These are phyloP conservation scores for Gasterosteus nipponicus DNA, from an alignment of 2,113 vertebrate species.

Conservation along the genomic window DNA sequence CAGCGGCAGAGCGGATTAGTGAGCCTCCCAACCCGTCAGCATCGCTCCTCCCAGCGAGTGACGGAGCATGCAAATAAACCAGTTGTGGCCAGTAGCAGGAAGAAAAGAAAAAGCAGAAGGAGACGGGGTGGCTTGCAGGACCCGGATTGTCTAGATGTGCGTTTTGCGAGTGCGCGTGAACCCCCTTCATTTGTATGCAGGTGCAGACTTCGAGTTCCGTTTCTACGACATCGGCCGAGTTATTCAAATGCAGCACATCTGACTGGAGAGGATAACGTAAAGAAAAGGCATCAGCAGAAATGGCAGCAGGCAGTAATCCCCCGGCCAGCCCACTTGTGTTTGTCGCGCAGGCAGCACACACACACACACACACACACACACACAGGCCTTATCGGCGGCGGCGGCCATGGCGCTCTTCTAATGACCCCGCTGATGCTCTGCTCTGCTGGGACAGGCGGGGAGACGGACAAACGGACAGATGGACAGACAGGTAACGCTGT, in stretches of 20 bases:
- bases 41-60: slow-evolving; percentile 72
- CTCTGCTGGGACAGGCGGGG: slow-evolving; percentile 44
- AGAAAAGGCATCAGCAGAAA: slow-evolving; percentile 84
- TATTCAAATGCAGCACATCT: slow-evolving; percentile 80
- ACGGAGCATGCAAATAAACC: slow-evolving; percentile 77
- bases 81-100: slow-evolving; percentile 65
- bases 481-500: slow-evolving; percentile 73
- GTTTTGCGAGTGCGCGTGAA: neutral
- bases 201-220: slow-evolving; percentile 67
- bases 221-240: slow-evolving; percentile 78
- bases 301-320: slow-evolving; percentile 83
- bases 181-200: slow-evolving; percentile 70
- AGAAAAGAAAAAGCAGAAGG: slow-evolving; percentile 17
- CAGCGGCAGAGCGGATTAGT: slow-evolving; percentile 78
- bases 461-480: slow-evolving; percentile 46
- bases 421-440: slow-evolving; percentile 76
- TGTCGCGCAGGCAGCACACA: slow-evolving; percentile 69
- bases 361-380: slow-evolving; percentile 57
- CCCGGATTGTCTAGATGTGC: slow-evolving; percentile 5
- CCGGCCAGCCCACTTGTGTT: slow-evolving; percentile 76
- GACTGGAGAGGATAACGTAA: slow-evolving; percentile 81
- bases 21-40: slow-evolving; percentile 75
- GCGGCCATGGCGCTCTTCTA: slow-evolving; percentile 79
- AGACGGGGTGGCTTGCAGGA: slow-evolving; percentile 23
- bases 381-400: slow-evolving; percentile 78